These are phyloP conservation scores for Anas georgica DNA, from an alignment of 2,797 vertebrate species.

Conservation along the genomic window DNA sequence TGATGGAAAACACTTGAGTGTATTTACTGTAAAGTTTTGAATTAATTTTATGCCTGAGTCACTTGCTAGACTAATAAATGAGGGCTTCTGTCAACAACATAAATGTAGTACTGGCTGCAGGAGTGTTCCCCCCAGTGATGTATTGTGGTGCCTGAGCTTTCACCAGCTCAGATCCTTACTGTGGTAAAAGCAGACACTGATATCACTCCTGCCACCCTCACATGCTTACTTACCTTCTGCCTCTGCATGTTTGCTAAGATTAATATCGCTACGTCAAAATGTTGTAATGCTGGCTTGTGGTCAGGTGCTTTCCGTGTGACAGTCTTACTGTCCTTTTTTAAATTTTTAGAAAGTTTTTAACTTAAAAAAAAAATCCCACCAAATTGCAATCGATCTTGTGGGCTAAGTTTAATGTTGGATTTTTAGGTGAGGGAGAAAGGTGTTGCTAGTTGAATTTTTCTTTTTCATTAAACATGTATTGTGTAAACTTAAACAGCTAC, in stretches of 20 bases:
- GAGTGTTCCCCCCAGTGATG: neutral
- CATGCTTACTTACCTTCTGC: neutral
- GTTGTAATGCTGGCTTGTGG: neutral
- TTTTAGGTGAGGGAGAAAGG: neutral
- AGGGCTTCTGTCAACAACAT: neutral
- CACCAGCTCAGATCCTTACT: neutral
- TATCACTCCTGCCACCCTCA: neutral
- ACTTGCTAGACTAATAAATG: neutral
- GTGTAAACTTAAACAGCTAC: neutral
- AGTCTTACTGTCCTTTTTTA: neutral
- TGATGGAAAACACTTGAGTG: neutral
- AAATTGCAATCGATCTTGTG: neutral
- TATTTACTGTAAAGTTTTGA: neutral
- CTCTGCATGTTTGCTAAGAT: neutral
- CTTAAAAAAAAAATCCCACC: neutral
- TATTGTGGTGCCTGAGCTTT: neutral
- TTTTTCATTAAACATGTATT: neutral
- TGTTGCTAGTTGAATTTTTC: neutral
- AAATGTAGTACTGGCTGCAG: neutral
- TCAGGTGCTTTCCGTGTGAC: rapidly evolving
- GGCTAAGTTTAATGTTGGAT: neutral
- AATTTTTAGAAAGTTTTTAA: neutral
- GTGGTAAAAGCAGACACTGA: neutral
- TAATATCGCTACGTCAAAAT: neutral
- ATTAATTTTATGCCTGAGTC: neutral